Conservation (phyloP, 2,113 vertebrate genomes). For the Chlorodrepanis virens region DNA sequence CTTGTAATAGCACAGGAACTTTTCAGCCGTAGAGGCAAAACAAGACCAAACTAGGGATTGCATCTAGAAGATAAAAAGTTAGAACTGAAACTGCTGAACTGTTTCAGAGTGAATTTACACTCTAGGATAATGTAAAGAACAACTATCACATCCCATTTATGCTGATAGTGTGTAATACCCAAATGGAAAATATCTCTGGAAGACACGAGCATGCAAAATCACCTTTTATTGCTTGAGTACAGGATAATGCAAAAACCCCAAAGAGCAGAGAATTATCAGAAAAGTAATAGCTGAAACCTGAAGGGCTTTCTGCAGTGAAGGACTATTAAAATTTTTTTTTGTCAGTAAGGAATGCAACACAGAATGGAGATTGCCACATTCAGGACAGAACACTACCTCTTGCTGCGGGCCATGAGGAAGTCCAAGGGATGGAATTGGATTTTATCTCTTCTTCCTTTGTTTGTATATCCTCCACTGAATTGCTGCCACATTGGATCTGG, state of each 20-base stretch:
- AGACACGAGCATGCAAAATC: background rate
- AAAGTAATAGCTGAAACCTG: background rate
- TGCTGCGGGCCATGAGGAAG: background rate
- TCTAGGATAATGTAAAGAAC: background rate
- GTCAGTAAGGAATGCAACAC: background rate
- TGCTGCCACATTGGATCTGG: background rate
- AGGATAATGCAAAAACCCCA: background rate
- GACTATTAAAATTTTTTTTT: background rate
- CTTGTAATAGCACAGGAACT: background rate
- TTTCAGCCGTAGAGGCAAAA: background rate
- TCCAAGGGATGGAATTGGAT: background rate
- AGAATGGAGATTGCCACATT: background rate
- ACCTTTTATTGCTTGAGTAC: background rate
- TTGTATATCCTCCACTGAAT: background rate
- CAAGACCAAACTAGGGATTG: background rate
- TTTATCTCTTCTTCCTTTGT: background rate
- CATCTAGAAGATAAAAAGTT: background rate
- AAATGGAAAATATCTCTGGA: background rate
- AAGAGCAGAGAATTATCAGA: background rate
- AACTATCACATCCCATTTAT: background rate
- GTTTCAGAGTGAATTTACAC: background rate
- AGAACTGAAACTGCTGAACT: background rate
- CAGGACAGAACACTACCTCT: background rate
- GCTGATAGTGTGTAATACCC: background rate
- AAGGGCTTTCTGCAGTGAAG: background rate